A percentile compares a stretch with the other conserved stretches of the same genome.
Conservation (phyloP, 2,888 invertebrate species). For the Pecten maximus region DNA sequence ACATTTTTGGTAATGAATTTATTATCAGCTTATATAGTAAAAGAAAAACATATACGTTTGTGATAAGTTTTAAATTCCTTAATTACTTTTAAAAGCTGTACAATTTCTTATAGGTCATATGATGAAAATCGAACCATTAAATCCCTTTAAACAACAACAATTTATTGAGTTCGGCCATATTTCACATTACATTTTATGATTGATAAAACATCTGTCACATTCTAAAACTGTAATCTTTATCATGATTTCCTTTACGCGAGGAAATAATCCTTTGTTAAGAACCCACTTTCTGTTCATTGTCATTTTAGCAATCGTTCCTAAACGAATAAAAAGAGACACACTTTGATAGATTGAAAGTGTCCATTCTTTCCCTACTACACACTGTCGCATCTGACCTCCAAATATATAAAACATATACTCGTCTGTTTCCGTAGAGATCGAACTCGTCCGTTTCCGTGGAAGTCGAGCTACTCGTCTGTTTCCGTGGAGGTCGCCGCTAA, state of each 20-base stretch:
- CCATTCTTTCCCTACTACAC: background rate
- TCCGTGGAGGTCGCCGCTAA: conserved; percentile 37
- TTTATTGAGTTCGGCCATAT: background rate
- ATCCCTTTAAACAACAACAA: background rate
- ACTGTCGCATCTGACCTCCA: background rate
- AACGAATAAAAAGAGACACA: background rate
- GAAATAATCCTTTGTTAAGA: background rate
- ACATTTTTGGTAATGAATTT: too few species aligned
- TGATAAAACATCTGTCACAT: background rate
- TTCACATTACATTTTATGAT: background rate
- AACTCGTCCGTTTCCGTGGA: background rate
- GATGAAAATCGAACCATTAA: too few species aligned
- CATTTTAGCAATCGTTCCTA: background rate
- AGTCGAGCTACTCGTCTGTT: background rate
- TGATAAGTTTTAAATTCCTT: too few species aligned
- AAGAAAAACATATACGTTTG: too few species aligned
- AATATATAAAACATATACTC: too few species aligned
- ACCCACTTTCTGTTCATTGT: background rate
- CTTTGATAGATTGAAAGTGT: background rate
- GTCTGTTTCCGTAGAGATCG: background rate
- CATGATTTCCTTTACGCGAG: background rate
- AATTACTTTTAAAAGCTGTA: too few species aligned
- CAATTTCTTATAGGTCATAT: too few species aligned
- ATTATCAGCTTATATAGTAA: too few species aligned
- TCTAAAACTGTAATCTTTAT: background rate